Conservation (phyloP, 2,888 invertebrate genomes). For the Anagyrus pseudococci region DNA sequence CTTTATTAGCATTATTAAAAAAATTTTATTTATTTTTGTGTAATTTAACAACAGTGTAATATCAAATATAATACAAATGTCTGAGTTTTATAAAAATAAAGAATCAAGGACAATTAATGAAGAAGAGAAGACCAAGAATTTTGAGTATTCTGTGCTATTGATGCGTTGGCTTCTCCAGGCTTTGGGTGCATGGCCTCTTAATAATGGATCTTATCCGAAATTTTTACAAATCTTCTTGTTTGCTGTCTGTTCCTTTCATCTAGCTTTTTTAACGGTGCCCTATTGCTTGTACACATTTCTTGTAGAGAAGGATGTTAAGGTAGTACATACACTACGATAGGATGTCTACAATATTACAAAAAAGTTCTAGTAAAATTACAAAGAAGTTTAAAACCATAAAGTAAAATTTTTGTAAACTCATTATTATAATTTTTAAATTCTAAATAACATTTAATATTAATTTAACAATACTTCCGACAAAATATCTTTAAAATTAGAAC, state of each 20-base stretch:
- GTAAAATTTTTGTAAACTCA: too few species aligned
- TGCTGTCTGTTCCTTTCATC: slow-evolving; percentile 30
- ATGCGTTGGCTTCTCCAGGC: slow-evolving; percentile 42
- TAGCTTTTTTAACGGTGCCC: slow-evolving; percentile 37
- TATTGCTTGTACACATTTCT: slow-evolving; percentile 37
- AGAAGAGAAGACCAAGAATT: slow-evolving; percentile 2
- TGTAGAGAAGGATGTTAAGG: slow-evolving; percentile 27
- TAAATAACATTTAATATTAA: too few species aligned
- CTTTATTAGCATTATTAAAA: too few species aligned
- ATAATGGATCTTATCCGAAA: neutral
- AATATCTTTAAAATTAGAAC: too few species aligned
- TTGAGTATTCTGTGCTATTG: slow-evolving; percentile 40
- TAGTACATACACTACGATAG: slow-evolving; percentile 2
- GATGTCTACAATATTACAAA: too few species aligned
- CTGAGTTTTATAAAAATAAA: neutral
- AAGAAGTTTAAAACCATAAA: too few species aligned
- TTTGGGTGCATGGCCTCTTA: slow-evolving; percentile 46
- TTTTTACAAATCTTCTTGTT: slow-evolving; percentile 13
- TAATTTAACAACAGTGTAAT: too few species aligned
- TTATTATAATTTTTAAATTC: too few species aligned
- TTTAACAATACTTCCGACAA: too few species aligned
- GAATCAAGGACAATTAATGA: neutral
- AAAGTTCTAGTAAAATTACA: too few species aligned
- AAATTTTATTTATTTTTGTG: too few species aligned
- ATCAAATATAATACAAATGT: too few species aligned